Percentiles rank a stretch among this genome's conserved stretches.
Evolutionary conservation across 53 echinoderm and acorn worm genomes (phyloP).

Genomic region (Paelopatides confundens): DNA sequence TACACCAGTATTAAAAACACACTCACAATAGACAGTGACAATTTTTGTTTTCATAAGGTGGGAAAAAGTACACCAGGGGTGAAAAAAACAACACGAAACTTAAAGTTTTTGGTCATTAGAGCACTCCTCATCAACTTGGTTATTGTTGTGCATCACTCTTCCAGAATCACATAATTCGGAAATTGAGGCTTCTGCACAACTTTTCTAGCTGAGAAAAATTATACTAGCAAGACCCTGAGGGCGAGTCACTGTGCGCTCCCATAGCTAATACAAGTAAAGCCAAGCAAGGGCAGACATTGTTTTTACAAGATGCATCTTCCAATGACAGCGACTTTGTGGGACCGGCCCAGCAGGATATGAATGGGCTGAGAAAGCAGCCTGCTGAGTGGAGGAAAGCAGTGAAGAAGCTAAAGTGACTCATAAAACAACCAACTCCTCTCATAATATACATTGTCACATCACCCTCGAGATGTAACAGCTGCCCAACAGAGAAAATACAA

Average conservation of each 20-base stretch:
- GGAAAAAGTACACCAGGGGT: conserved; percentile 30
- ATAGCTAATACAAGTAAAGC: not conserved
- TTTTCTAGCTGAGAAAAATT: not conserved
- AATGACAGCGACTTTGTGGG: conserved; percentile 32
- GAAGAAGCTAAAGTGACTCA: conserved; percentile 25
- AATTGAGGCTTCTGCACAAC: not conserved
- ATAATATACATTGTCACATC: conserved; percentile 23
- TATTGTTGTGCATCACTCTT: too few relatives aligned
- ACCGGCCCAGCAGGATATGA: conserved; percentile 32
- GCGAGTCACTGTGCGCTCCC: not conserved
- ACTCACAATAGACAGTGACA: not conserved
- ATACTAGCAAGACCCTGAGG: not conserved
- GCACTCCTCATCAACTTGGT: conserved; percentile 6
- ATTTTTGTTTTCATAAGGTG: conserved; percentile 23
- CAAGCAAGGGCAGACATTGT: conserved; percentile 8
- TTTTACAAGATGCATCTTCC: conserved; percentile 32
- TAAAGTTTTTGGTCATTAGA: conserved; percentile 3
- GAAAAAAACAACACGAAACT: not conserved
- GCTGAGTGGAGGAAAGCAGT: not conserved
- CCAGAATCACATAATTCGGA: not conserved
- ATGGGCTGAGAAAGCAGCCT: conserved; percentile 26
- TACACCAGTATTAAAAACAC: too few relatives aligned
- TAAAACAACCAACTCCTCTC: not conserved
- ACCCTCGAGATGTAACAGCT: conserved; percentile 25
- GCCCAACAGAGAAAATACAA: not conserved